Evolutionary conservation across 2,888 invertebrate genomes (phyloP).

Genomic region (Ryuthela nishihirai): DNA sequence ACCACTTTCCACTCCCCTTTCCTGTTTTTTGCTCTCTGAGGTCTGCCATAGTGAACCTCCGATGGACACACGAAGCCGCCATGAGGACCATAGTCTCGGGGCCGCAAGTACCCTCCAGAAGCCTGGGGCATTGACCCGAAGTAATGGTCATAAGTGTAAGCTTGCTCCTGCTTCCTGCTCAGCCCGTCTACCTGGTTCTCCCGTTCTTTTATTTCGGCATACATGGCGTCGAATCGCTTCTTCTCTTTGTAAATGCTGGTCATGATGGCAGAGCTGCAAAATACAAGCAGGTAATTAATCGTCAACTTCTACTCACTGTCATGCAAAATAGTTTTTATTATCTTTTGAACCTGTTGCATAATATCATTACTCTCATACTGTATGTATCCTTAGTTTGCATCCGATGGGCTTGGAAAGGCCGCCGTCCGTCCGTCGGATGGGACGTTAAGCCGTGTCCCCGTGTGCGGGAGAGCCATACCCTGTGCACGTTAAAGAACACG

Average conservation of each 20-base stretch:
- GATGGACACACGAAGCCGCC: constrained; percentile 76
- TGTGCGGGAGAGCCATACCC: too few species aligned
- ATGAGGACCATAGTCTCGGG: constrained; percentile 56
- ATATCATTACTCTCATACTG: too few species aligned
- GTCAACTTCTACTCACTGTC: too few species aligned
- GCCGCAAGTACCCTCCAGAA: constrained; percentile 21
- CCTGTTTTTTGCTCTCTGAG: constrained; percentile 68
- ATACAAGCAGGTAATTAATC: background rate
- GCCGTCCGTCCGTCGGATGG: too few species aligned
- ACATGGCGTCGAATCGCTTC: constrained; percentile 64
- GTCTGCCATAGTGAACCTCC: constrained; percentile 71
- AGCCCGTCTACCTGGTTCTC: constrained; percentile 60
- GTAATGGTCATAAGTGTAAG: constrained; percentile 49
- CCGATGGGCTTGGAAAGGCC: too few species aligned
- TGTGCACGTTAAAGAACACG: too few species aligned
- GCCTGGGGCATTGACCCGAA: constrained; percentile 30
- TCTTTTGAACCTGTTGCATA: too few species aligned
- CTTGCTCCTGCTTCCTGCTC: constrained; percentile 56
- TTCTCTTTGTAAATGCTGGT: constrained; percentile 53
- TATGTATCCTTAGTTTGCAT: too few species aligned
- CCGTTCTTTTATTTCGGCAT: constrained; percentile 65
- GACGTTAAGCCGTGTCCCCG: too few species aligned
- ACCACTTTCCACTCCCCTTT: constrained; percentile 81
- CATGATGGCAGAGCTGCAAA: constrained; percentile 55
- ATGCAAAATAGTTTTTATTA: too few species aligned